phyloP scores from a whole-genome alignment of 1,140 invertebrate genomes.

The Drosophila cardini region DNA sequence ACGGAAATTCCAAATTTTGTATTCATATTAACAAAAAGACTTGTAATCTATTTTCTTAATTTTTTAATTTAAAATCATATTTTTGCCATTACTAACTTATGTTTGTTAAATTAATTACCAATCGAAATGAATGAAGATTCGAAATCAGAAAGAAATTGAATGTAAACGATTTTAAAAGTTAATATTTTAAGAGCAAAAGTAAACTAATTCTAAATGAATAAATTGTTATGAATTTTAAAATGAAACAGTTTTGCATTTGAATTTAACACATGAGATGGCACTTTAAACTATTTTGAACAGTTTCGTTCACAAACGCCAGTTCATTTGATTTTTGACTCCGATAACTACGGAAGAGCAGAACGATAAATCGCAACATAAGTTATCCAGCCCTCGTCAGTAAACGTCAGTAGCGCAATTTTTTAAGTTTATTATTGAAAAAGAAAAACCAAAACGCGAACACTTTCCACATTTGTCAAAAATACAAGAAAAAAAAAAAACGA shows the following conservation, averaged over 20 bases:
- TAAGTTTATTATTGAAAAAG: neutral
- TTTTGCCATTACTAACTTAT: neutral
- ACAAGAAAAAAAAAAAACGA: no score
- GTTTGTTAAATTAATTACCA: slow-evolving; percentile 19
- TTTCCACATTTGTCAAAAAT: neutral
- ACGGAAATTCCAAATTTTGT: neutral
- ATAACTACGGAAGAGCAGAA: neutral
- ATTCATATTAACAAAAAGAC: no score
- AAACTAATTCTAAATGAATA: slow-evolving; percentile 35
- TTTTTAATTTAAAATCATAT: no score
- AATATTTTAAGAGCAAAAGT: slow-evolving; percentile 16
- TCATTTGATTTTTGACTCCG: neutral
- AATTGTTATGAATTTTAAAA: slow-evolving; percentile 30
- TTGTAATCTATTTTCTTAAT: no score
- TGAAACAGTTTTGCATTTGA: neutral
- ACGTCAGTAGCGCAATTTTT: neutral
- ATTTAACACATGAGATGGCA: neutral
- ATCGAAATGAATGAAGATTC: neutral
- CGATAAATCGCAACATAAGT: neutral
- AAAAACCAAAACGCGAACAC: neutral
- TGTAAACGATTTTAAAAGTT: slow-evolving; percentile 34
- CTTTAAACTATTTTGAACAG: no score
- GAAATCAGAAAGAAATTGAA: slow-evolving; percentile 1
- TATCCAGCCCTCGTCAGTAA: neutral
- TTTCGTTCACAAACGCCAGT: neutral